These are phyloP conservation scores for Polyploca ridens DNA, from an alignment of 2,888 invertebrate genomes.

Conservation along the genomic window DNA sequence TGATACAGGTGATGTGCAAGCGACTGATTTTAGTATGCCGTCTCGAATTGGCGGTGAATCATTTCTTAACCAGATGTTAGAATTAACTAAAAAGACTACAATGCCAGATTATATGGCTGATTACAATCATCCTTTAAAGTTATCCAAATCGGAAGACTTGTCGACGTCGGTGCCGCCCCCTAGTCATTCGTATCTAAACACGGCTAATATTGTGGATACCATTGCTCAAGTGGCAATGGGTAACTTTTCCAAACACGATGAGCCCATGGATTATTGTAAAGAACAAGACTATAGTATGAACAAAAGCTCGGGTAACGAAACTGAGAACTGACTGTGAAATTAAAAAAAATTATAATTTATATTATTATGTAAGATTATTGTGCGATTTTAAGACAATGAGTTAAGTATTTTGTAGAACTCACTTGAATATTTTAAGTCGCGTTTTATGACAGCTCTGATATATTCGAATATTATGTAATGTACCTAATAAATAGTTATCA, in stretches of 20 bases:
- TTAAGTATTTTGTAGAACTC: not conserved
- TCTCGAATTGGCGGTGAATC: slow-evolving; percentile 76
- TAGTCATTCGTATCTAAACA: slow-evolving; percentile 71
- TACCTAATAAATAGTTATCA: too few relatives aligned
- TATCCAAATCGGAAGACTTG: slow-evolving; percentile 84
- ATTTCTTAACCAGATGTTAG: slow-evolving; percentile 81
- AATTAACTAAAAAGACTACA: slow-evolving; percentile 80
- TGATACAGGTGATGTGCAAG: slow-evolving; percentile 60
- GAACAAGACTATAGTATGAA: slow-evolving; percentile 69
- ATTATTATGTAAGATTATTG: not conserved
- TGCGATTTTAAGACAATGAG: not conserved
- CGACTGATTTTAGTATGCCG: slow-evolving; percentile 78
- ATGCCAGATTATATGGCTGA: slow-evolving; percentile 79
- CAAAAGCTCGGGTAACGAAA: slow-evolving; percentile 58
- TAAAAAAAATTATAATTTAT: slow-evolving; percentile 13
- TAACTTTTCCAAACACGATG: slow-evolving; percentile 72
- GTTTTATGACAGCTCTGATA: not conserved
- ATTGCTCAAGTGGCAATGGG: slow-evolving; percentile 76
- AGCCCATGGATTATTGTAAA: slow-evolving; percentile 71
- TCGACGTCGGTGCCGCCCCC: slow-evolving; percentile 76
- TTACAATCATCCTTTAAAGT: slow-evolving; percentile 84
- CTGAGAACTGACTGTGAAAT: slow-evolving; percentile 46
- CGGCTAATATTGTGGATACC: slow-evolving; percentile 71
- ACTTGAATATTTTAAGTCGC: not conserved
- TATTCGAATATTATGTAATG: not conserved